A percentile compares a stretch with the other conserved stretches of the same genome.
phyloP scores from a whole-genome alignment of 2,888 invertebrate genomes.

The Cataglyphis livida region DNA sequence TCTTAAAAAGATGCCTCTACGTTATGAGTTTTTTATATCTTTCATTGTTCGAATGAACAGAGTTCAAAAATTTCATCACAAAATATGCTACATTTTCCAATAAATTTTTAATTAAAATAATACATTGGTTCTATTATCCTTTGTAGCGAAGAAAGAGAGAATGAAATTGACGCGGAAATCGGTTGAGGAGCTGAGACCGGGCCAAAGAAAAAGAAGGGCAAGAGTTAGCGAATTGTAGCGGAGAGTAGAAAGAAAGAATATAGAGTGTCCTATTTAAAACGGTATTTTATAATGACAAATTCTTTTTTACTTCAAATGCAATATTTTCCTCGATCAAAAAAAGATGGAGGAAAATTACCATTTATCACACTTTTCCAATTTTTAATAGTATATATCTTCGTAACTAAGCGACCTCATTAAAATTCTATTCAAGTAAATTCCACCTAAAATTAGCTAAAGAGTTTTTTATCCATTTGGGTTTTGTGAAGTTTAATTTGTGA shows the following conservation, averaged over 20 bases:
- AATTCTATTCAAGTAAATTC: slow-evolving; percentile 14
- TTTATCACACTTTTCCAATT: not conserved
- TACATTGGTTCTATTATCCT: slow-evolving; percentile 22
- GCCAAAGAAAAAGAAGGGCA: slow-evolving; percentile 41
- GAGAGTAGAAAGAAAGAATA: slow-evolving; percentile 11
- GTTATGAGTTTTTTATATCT: not conserved
- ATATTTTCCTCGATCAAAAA: not conserved
- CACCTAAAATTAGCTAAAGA: not conserved
- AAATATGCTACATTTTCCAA: slow-evolving; percentile 33
- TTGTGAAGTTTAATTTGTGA: not conserved
- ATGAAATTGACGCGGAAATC: slow-evolving; percentile 41
- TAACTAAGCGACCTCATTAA: not conserved
- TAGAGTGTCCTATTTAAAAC: not conserved
- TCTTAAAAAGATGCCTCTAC: not conserved
- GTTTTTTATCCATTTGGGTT: not conserved
- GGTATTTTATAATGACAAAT: slow-evolving; percentile 18
- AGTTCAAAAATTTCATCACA: not conserved
- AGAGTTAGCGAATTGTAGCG: slow-evolving; percentile 18
- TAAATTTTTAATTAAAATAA: slow-evolving; percentile 49
- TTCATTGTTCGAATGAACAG: not conserved
- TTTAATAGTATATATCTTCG: not conserved
- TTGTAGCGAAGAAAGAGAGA: slow-evolving; percentile 30
- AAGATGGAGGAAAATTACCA: not conserved
- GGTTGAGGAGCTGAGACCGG: slow-evolving; percentile 6
- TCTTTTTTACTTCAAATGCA: not conserved